These are phyloP conservation scores for Xestia rhomboidea DNA, from an alignment of 2,888 invertebrate species.

Conservation along the genomic window DNA sequence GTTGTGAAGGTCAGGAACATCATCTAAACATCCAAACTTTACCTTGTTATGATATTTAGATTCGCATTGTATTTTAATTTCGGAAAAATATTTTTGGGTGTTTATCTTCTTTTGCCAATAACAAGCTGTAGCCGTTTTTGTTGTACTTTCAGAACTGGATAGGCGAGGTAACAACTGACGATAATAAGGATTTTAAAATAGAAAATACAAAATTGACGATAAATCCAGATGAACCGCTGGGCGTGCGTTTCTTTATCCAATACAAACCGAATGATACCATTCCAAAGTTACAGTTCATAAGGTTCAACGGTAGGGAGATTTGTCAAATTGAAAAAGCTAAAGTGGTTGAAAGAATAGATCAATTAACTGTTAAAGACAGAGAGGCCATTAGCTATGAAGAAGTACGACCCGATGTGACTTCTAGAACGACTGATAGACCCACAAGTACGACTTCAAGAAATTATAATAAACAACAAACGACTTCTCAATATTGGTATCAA, in stretches of 20 bases:
- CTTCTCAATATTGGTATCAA: slow-evolving; percentile 29
- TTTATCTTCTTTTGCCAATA: not conserved
- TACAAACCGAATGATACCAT: slow-evolving; percentile 83
- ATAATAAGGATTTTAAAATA: slow-evolving; percentile 90
- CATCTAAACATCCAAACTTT: not conserved
- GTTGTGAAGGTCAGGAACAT: not conserved
- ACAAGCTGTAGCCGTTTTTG: slow-evolving; percentile 1
- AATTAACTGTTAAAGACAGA: too few relatives aligned
- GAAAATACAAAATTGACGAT: slow-evolving; percentile 89
- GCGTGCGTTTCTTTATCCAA: slow-evolving; percentile 90
- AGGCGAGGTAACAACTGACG: slow-evolving; percentile 89
- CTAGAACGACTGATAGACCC: slow-evolving; percentile 17
- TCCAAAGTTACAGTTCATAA: slow-evolving; percentile 86
- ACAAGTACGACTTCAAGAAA: slow-evolving; percentile 18
- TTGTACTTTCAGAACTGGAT: slow-evolving; percentile 88
- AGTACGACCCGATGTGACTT: not conserved
- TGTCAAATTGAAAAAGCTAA: slow-evolving; percentile 71
- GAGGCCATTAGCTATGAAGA: not conserved
- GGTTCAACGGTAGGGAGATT: slow-evolving; percentile 90
- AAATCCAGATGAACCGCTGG: slow-evolving; percentile 86
- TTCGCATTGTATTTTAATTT: not conserved
- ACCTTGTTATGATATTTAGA: not conserved
- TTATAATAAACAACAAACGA: slow-evolving; percentile 14
- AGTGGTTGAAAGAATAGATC: not conserved
- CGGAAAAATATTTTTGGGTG: not conserved